phyloP scores from a whole-genome alignment of 2,113 vertebrate species.

The Brachypteracias leptosomus region DNA sequence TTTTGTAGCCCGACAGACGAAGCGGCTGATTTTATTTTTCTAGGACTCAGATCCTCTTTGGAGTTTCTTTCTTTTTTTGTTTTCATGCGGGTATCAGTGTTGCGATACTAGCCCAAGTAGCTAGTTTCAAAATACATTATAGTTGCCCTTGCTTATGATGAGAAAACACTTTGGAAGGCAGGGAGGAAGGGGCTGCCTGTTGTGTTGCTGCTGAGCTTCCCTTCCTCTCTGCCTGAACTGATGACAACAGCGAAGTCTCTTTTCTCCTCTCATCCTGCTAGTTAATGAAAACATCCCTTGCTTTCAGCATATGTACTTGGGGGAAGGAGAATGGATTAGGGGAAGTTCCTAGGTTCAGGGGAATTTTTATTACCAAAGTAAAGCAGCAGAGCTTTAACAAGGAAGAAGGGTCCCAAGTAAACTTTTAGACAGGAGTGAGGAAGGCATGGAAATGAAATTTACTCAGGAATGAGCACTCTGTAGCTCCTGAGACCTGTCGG shows the following conservation, averaged over 20 bases:
- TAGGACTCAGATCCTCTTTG: background rate
- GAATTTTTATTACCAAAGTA: background rate
- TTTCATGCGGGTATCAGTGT: background rate
- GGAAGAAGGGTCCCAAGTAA: background rate
- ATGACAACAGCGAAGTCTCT: background rate
- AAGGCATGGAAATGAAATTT: background rate
- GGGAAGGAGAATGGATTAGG: background rate
- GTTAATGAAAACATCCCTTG: background rate
- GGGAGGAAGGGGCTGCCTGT: background rate
- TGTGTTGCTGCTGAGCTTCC: background rate
- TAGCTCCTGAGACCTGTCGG: background rate
- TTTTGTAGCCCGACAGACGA: background rate
- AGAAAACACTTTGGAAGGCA: background rate
- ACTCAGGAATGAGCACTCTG: background rate
- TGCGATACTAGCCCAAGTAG: background rate
- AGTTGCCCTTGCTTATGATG: background rate
- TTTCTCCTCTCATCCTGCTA: background rate
- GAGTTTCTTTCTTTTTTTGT: background rate
- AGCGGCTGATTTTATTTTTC: background rate
- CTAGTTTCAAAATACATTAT: background rate
- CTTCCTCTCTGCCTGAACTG: background rate
- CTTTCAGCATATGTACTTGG: background rate
- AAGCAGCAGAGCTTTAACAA: background rate
- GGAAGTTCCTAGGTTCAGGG: background rate
- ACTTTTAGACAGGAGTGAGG: background rate